phyloP scores from a whole-genome alignment of 2,888 invertebrate species.

The Trachelus tabidus region DNA sequence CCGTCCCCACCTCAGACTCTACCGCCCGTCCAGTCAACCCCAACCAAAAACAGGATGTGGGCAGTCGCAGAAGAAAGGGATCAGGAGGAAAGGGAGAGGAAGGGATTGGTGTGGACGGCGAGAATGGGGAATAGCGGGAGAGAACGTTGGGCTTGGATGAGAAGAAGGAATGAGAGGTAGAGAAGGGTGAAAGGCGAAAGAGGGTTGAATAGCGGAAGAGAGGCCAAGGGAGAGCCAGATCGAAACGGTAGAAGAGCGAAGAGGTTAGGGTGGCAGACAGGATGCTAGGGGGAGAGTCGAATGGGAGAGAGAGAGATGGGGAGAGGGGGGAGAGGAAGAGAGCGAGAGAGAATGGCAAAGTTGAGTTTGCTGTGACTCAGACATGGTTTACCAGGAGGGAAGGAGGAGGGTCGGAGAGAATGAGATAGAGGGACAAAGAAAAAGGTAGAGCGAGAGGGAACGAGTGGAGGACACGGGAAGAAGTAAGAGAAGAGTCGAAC shows the following conservation, averaged over 20 bases:
- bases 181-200: slow-evolving; percentile 13
- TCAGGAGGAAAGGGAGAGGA: slow-evolving; percentile 32
- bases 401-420: no score
- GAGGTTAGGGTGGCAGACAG: slow-evolving; percentile 38
- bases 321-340: slow-evolving; percentile 16
- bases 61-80: slow-evolving; percentile 30
- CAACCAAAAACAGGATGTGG: slow-evolving; percentile 44
- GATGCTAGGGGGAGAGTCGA: slow-evolving; percentile 23
- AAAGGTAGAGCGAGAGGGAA: slow-evolving; percentile 20
- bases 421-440: not conserved
- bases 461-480: not conserved
- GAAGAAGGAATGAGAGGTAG: slow-evolving; percentile 30
- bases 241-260: slow-evolving; percentile 33
- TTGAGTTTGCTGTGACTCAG: slow-evolving; percentile 20
- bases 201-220: slow-evolving; percentile 4
- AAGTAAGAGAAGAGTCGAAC: slow-evolving; percentile 2
- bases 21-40: slow-evolving; percentile 13
- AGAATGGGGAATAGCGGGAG: slow-evolving; percentile 37
- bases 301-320: slow-evolving; percentile 17
- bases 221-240: slow-evolving; percentile 28
- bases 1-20: not conserved
- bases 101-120: slow-evolving; percentile 32
- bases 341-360: slow-evolving; percentile 18
- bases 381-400: not conserved
- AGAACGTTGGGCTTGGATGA: slow-evolving; percentile 25